phyloP scores from a whole-genome alignment of 2,113 vertebrate genomes.

The Oncorhynchus clarkii region DNA sequence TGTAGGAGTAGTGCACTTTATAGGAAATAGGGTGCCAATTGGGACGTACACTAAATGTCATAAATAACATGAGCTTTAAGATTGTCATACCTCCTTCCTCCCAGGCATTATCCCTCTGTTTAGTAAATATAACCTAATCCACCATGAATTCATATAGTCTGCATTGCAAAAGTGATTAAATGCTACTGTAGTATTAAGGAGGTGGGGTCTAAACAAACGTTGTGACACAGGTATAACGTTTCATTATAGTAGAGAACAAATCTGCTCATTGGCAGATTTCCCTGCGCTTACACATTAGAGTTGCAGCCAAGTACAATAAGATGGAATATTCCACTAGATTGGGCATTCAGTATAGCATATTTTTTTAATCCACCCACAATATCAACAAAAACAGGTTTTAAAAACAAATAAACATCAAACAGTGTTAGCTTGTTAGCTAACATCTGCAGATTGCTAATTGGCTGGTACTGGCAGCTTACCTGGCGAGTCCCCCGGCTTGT shows the following conservation, averaged over 20 bases:
- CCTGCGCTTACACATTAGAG: not conserved
- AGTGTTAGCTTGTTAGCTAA: not conserved
- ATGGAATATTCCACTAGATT: not conserved
- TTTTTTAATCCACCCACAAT: not conserved
- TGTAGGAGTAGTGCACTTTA: no score
- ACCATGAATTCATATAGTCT: not conserved
- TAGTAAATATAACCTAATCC: not conserved
- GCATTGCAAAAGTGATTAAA: not conserved
- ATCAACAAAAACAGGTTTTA: not conserved
- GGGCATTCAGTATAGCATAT: not conserved
- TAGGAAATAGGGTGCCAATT: no score
- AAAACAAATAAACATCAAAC: not conserved
- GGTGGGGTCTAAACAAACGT: no score
- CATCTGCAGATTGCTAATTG: not conserved
- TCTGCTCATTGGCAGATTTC: not conserved
- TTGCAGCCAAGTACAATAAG: not conserved
- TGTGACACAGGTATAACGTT: not conserved
- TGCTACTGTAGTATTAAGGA: not conserved
- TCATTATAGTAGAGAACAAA: not conserved
- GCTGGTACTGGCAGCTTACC: constrained; percentile 69
- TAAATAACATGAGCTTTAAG: not conserved
- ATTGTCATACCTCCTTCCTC: not conserved
- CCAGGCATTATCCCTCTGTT: not conserved
- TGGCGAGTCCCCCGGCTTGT: constrained; percentile 80
- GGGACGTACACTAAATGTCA: no score